Percentiles rank a stretch among this genome's conserved stretches.
Evolutionary conservation across 2,113 vertebrate genomes (phyloP).

Genomic region (Capreolus pygargus): DNA sequence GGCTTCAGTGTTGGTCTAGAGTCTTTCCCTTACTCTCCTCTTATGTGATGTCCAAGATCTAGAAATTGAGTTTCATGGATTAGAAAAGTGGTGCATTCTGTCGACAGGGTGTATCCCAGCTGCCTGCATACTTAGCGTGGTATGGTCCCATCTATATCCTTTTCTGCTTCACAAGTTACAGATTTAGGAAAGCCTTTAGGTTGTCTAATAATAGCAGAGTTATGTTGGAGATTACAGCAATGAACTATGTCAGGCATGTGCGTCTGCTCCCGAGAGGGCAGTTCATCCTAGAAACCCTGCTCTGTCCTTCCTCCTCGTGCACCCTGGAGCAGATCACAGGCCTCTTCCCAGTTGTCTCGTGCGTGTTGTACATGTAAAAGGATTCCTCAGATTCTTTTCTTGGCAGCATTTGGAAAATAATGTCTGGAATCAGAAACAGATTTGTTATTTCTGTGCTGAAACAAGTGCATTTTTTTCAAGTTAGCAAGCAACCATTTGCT

Average conservation of each 20-base stretch:
- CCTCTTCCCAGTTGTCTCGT: conserved; percentile 82
- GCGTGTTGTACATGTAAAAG: conserved; percentile 72
- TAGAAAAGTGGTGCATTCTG: neutral
- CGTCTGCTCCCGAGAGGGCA: conserved; percentile 70
- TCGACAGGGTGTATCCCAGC: conserved; percentile 53
- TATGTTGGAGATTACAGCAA: conserved; percentile 72
- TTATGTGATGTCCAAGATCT: neutral
- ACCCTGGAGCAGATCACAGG: conserved; percentile 60
- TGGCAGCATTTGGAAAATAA: conserved; percentile 77
- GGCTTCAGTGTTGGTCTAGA: neutral
- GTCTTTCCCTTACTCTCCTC: conserved; percentile 9
- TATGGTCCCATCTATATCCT: conserved; percentile 27
- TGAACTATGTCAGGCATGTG: conserved; percentile 81
- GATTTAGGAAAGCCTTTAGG: conserved; percentile 76
- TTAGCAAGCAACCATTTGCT: conserved; percentile 57
- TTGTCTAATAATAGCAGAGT: conserved; percentile 83
- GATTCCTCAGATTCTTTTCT: conserved; percentile 85
- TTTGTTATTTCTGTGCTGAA: conserved; percentile 78
- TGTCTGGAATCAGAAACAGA: conserved; percentile 85
- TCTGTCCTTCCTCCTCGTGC: neutral
- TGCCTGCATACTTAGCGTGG: conserved; percentile 29
- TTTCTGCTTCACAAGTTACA: conserved; percentile 76
- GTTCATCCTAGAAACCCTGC: conserved; percentile 64
- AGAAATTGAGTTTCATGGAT: conserved; percentile 21
- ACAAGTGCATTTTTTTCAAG: conserved; percentile 79